Conservation (phyloP, 1,140 invertebrate species). For the Apis dorsata region DNA sequence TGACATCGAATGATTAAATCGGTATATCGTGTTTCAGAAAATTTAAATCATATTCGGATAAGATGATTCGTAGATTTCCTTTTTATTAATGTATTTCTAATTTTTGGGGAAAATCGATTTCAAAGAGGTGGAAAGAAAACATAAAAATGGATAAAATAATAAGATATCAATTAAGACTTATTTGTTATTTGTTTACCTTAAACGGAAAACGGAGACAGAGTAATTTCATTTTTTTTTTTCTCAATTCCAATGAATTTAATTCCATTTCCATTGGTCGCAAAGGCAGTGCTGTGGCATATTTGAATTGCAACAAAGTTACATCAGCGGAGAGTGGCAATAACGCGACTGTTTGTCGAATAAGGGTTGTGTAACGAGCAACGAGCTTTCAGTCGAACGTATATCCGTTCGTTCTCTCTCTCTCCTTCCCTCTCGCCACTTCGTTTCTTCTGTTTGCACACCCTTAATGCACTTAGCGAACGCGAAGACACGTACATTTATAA, state of each 20-base stretch:
- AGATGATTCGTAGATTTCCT: too few species aligned
- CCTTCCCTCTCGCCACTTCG: constrained; percentile 2
- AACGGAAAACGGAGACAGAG: too few species aligned
- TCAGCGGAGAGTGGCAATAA: constrained; percentile 28
- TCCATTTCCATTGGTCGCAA: background rate
- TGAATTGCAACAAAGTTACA: constrained; percentile 20
- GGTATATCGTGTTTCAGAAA: too few species aligned
- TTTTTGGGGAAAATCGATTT: too few species aligned
- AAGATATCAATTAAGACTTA: too few species aligned
- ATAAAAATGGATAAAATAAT: too few species aligned
- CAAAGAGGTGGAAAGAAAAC: too few species aligned
- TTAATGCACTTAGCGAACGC: constrained; percentile 54
- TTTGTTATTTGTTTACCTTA: too few species aligned
- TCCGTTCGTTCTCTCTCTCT: background rate
- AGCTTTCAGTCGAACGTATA: constrained; percentile 38
- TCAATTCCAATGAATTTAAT: too few species aligned
- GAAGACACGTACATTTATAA: constrained; percentile 36
- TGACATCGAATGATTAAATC: too few species aligned
- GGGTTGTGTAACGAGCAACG: constrained; percentile 42
- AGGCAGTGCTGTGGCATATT: background rate
- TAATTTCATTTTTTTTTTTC: background rate
- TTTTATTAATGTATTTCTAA: too few species aligned
- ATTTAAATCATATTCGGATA: too few species aligned
- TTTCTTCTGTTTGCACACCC: constrained; percentile 52
- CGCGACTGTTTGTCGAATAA: constrained; percentile 34